Evolutionary conservation across 1,140 invertebrate species (phyloP), one percentile per base, ranked within the genome.

Genomic region (Luehdorfia chinensis): DNA sequence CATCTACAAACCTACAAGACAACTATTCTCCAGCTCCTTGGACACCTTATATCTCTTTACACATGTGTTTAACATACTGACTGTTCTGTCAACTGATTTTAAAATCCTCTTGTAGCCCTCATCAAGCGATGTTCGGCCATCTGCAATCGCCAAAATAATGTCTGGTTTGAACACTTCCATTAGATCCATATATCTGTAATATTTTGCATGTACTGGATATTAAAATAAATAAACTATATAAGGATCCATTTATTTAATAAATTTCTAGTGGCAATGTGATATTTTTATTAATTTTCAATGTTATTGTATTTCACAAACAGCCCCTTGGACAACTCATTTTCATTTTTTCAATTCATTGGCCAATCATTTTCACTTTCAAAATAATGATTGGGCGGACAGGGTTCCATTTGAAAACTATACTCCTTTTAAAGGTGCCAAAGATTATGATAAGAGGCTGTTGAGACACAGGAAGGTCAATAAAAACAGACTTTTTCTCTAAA

Each of bases 101-200:
- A 61, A 63, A 11, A 92, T 64, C 50, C 94, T 87, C 75, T 96
- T 96, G 25, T 89, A 88, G 0, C 90, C 80, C 57, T 92, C 92
- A 11, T 88, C 75, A 2, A 81, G 60, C 66, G 93, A 90, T 15
- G 93, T 96, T 60, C 95, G 93, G n/a, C 93, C 91, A 89, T 97
- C 94, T 73, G 91, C 92, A 46, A 97, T 83, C 11, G 92, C 90
- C 66, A 94, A 90, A 84, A 93, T 95, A 59, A 94, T 90, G 79
- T 95, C 93, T 33, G 95, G 94, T 79, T 91, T 90, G 69, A 93
- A 92, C 52, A 88, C 75, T 84, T 95, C 92, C 27, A 95, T 90
- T 27, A 93, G 68, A 61, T 94, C 88, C 90, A 96, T 93, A 76
- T 94, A 95, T 48, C 87, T 88, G 80, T 70, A 68, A 69, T 59